Percentiles rank a stretch among this genome's conserved stretches.
phyloP scores from a whole-genome alignment of 2,113 vertebrate genomes.

The Oryzias woworae region DNA sequence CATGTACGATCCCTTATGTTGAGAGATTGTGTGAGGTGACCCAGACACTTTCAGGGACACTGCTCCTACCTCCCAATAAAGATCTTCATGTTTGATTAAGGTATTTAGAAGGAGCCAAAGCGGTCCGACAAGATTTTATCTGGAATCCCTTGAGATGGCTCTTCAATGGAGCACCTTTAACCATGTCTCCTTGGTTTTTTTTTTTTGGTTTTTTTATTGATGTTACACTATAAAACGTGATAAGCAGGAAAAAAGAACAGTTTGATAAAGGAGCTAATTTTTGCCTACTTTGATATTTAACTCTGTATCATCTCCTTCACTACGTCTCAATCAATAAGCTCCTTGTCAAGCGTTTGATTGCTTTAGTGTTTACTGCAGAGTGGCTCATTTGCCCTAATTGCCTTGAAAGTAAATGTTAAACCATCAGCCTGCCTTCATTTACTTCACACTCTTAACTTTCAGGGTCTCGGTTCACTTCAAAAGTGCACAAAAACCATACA shows the following conservation, averaged over 20 bases:
- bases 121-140: slow-evolving; percentile 25
- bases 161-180: background rate
- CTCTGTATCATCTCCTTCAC: slow-evolving; percentile 45
- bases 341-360: slow-evolving; percentile 70
- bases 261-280: background rate
- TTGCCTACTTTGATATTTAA: slow-evolving; percentile 36
- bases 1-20: slow-evolving; percentile 53
- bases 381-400: slow-evolving; percentile 73
- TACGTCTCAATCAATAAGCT: slow-evolving; percentile 63
- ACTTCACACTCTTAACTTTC: slow-evolving; percentile 69
- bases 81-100: slow-evolving; percentile 42
- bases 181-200: background rate
- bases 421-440: slow-evolving; percentile 62
- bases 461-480: slow-evolving; percentile 47
- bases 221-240: slow-evolving; percentile 11
- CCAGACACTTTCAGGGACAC: slow-evolving; percentile 25
- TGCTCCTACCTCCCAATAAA: slow-evolving; percentile 42
- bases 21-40: slow-evolving; percentile 18
- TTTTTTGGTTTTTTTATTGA: slow-evolving; percentile 22
- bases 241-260: slow-evolving; percentile 1
- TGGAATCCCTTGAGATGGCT: slow-evolving; percentile 5
- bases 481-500: slow-evolving; percentile 41
- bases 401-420: slow-evolving; percentile 66
- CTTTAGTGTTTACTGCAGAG: slow-evolving; percentile 72
- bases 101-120: slow-evolving; percentile 23